Conservation (phyloP, 2,888 invertebrate genomes). For the Apodemia duryi region DNA sequence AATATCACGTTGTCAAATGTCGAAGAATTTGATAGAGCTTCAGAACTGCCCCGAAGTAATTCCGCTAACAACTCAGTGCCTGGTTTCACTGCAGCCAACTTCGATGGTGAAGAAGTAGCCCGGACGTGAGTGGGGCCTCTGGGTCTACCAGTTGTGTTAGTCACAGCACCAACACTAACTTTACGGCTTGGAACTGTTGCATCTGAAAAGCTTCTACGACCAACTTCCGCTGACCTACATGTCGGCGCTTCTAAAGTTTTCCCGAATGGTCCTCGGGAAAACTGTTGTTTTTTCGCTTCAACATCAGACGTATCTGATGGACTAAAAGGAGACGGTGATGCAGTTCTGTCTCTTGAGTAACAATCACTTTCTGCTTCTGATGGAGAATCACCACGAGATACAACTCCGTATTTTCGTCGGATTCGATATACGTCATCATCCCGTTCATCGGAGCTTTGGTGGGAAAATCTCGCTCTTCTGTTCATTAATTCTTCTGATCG, state of each 20-base stretch:
- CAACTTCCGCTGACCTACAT: slow-evolving; percentile 78
- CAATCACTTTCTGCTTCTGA: slow-evolving; percentile 86
- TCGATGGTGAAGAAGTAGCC: slow-evolving; percentile 89
- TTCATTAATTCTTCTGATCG: slow-evolving; percentile 60
- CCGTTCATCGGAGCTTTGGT: slow-evolving; percentile 87
- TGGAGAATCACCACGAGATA: slow-evolving; percentile 81
- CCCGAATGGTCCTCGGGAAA: slow-evolving; percentile 83
- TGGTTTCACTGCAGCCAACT: slow-evolving; percentile 81
- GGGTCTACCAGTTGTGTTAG: slow-evolving; percentile 54
- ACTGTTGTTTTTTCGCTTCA: slow-evolving; percentile 71
- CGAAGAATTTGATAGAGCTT: slow-evolving; percentile 83
- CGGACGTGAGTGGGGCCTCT: slow-evolving; percentile 83
- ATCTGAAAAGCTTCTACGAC: slow-evolving; percentile 67
- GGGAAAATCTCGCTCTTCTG: slow-evolving; percentile 78
- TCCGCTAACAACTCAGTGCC: slow-evolving; percentile 85
- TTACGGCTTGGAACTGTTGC: slow-evolving; percentile 79
- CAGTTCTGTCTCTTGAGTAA: slow-evolving; percentile 77
- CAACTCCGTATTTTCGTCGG: slow-evolving; percentile 57
- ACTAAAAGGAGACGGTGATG: slow-evolving; percentile 80
- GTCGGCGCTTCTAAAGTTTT: slow-evolving; percentile 64
- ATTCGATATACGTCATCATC: slow-evolving; percentile 78
- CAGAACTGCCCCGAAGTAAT: slow-evolving; percentile 88
- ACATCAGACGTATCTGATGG: slow-evolving; percentile 81
- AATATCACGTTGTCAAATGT: slow-evolving; percentile 74
- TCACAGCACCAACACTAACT: slow-evolving; percentile 78